A percentile compares a stretch with the other conserved stretches of the same genome.
Conservation (phyloP, 2,113 vertebrate genomes). For the Phylloscopus trochiloides region DNA sequence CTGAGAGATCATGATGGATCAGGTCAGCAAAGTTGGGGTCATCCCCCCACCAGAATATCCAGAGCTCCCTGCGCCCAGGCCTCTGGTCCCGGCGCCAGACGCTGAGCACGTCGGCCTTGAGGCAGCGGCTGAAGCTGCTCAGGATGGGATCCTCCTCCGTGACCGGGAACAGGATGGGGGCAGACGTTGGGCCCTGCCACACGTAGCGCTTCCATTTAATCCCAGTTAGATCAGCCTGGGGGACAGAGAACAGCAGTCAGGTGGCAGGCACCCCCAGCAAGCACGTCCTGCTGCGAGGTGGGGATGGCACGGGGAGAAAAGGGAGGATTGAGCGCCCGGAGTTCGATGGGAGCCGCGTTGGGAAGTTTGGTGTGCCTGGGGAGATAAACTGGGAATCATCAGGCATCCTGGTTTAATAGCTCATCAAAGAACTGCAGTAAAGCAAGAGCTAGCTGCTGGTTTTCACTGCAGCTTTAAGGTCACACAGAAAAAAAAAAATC, state of each 20-base stretch:
- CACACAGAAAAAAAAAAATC: background rate
- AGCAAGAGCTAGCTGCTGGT: background rate
- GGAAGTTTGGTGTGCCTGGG: background rate
- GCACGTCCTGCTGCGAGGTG: background rate
- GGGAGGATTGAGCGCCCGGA: background rate
- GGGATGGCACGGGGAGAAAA: background rate
- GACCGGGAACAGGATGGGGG: constrained; percentile 95
- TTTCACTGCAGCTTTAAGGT: background rate
- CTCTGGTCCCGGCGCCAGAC: constrained; percentile 94
- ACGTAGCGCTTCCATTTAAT: constrained; percentile 99
- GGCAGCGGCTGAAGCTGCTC: constrained; percentile 96
- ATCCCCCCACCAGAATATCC: constrained; percentile 99
- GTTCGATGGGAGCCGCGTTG: too few species aligned
- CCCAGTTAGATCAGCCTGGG: constrained; percentile 93
- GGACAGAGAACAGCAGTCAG: background rate
- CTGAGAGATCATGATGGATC: constrained; percentile 93
- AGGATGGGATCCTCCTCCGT: constrained; percentile 98
- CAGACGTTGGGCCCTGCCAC: constrained; percentile 95
- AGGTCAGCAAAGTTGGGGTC: constrained; percentile 93
- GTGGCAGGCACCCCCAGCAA: background rate
- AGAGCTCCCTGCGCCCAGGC: constrained; percentile 91
- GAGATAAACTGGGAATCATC: background rate
- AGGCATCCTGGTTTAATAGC: background rate
- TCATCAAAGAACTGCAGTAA: background rate
- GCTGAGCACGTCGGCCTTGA: constrained; percentile 93